Evolutionary conservation across 2,888 invertebrate species (phyloP), one percentile per base, ranked within the genome.

Genomic region (Drosophila helvetica): DNA sequence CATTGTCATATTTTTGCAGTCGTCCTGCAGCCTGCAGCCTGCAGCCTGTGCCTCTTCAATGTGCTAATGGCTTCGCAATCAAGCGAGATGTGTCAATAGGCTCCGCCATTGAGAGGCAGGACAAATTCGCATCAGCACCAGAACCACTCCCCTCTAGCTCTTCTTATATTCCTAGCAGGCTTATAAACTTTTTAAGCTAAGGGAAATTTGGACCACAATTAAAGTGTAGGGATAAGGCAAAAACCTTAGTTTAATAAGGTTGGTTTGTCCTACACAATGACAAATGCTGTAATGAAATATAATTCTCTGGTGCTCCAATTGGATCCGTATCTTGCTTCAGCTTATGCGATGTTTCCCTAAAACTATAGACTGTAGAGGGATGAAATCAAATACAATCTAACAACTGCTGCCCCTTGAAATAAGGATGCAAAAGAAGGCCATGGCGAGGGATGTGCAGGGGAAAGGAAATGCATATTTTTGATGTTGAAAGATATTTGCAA

Each of bases 401-500:
- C 78, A 79, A 72, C 72, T 78, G 75, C 66, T 72, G 72, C 80
- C 64, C 9, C 17, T 19, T 10, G 12, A 18, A 6, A 19, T 10
- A 22, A 17, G 3, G n/a, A 6, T 1, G 8, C 8, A 8, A 27
- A 10, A 12, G 43, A 1, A 9, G 22, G 15, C 7, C 25, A 1
- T 6, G 25, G 7, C 25, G 48, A 52, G 30, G 22, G 48, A 17
- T 33, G 27, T 10, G 22, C 33, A 25, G 42, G 18, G 33, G 4
- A 25, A 53, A 57, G 25, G 30, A 59, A n/a, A 62, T 65, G 69
- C 74, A 85, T 87, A 81, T 80, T 80, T 78, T 75, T 80, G 79
- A 77, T 74, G 81, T 72, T 86, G 69, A 77, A 85, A 80, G 86
- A 88, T 85, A 88, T 86, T 85, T 86, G 79, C 65, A 79, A 85